Evolutionary conservation across 2,113 vertebrate genomes (phyloP).

Genomic region (Prinia subflava): DNA sequence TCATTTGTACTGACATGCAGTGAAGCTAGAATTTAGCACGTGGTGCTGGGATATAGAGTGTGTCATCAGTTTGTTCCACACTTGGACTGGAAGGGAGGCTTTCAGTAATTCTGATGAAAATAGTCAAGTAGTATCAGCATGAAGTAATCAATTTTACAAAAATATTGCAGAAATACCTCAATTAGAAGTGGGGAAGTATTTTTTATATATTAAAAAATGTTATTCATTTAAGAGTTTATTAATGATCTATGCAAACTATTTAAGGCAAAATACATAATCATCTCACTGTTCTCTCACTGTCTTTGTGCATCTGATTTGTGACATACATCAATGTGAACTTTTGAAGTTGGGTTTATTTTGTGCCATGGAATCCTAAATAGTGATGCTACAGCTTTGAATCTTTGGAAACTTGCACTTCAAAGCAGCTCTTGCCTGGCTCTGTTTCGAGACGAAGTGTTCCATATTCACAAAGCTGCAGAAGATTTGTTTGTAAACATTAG

Average conservation of each 20-base stretch:
- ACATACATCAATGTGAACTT: not conserved
- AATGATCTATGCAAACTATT: not conserved
- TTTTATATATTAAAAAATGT: not conserved
- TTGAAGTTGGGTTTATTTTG: conserved; percentile 94
- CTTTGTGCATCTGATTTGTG: not conserved
- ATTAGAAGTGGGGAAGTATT: not conserved
- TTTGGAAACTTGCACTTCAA: conserved; percentile 98
- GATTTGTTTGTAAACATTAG: conserved; percentile 97
- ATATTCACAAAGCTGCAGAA: conserved; percentile 97
- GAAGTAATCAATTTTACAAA: not conserved
- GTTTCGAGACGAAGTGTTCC: conserved; percentile 97
- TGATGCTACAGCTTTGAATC: conserved; percentile 89
- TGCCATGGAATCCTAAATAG: conserved; percentile 92
- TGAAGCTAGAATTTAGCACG: not conserved
- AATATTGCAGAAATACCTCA: not conserved
- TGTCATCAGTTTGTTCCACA: not conserved
- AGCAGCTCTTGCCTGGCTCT: conserved; percentile 97
- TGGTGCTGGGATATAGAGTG: not conserved
- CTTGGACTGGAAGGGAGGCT: not conserved
- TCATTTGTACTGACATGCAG: not conserved
- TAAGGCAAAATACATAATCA: not conserved
- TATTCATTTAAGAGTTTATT: not conserved
- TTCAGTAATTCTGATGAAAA: not conserved
- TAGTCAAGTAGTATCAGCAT: not conserved
- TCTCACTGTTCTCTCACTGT: not conserved